Evolutionary conservation across 1,140 invertebrate species (phyloP).

Genomic region (Trichoplusia ni): DNA sequence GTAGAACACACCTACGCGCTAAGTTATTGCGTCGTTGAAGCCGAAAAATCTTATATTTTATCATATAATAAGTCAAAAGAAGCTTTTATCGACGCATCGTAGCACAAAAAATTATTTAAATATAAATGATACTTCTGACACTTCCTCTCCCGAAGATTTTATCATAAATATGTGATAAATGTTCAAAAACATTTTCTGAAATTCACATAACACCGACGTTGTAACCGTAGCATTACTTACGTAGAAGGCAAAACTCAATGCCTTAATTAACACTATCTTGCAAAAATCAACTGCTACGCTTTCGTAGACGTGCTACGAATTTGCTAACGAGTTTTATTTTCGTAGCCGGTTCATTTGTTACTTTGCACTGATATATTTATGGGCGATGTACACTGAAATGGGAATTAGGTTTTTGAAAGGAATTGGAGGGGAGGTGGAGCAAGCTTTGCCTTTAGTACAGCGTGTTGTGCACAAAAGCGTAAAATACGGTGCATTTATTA

Average conservation of each 20-base stretch:
- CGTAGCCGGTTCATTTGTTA: neutral
- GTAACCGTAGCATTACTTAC: slow-evolving; percentile 5
- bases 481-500: neutral
- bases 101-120: too few relatives aligned
- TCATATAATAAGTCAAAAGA: too few relatives aligned
- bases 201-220: neutral
- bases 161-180: neutral
- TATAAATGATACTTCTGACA: too few relatives aligned
- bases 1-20: too few relatives aligned
- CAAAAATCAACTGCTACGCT: slow-evolving; percentile 24
- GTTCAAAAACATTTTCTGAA: neutral
- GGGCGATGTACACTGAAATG: neutral
- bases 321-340: slow-evolving; percentile 3
- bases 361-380: slow-evolving; percentile 6
- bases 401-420: neutral
- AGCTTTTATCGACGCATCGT: too few relatives aligned
- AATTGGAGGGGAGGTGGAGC: neutral
- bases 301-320: slow-evolving; percentile 25
- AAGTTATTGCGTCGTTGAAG: too few relatives aligned
- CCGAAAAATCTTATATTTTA: too few relatives aligned
- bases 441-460: neutral
- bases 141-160: neutral
- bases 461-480: neutral
- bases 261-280: slow-evolving; percentile 17
- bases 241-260: slow-evolving; percentile 2